A percentile compares a stretch with the other conserved stretches of the same genome.
These are phyloP conservation scores for Brotula barbata DNA, from an alignment of 2,797 vertebrate species.

Conservation along the genomic window DNA sequence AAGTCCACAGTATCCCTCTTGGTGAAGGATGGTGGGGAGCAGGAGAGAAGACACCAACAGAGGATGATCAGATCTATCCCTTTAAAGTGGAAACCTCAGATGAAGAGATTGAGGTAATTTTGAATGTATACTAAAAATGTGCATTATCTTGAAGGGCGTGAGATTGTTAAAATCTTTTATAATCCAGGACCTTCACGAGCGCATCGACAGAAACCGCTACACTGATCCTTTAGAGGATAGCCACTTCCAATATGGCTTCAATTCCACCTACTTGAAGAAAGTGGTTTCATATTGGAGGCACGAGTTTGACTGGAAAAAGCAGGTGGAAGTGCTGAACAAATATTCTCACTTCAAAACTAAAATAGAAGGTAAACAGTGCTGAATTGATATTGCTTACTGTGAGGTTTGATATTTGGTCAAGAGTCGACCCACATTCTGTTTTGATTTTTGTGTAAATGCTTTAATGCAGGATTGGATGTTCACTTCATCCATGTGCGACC, in stretches of 20 bases:
- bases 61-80: constrained; percentile 75
- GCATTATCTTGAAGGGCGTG: background rate
- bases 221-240: constrained; percentile 77
- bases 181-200: constrained; percentile 82
- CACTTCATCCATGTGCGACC: constrained; percentile 88
- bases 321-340: constrained; percentile 84
- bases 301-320: constrained; percentile 86
- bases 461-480: constrained; percentile 80
- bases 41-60: constrained; percentile 64
- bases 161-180: constrained; percentile 7
- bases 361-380: constrained; percentile 83
- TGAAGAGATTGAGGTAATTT: constrained; percentile 81
- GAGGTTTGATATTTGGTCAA: no score
- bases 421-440: no score
- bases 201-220: constrained; percentile 82
- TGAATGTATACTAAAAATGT: background rate
- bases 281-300: constrained; percentile 88
- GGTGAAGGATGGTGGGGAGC: constrained; percentile 88
- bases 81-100: constrained; percentile 83
- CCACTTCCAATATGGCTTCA: constrained; percentile 87
- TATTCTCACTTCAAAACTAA: constrained; percentile 89
- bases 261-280: constrained; percentile 79
- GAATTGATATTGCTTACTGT: background rate
- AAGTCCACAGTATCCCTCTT: constrained; percentile 75
- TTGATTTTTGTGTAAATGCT: background rate